Evolutionary conservation across 2,797 vertebrate genomes (phyloP), one percentile per base, ranked within the genome.

Genomic region (Tokudaia tokunoshimensis): DNA sequence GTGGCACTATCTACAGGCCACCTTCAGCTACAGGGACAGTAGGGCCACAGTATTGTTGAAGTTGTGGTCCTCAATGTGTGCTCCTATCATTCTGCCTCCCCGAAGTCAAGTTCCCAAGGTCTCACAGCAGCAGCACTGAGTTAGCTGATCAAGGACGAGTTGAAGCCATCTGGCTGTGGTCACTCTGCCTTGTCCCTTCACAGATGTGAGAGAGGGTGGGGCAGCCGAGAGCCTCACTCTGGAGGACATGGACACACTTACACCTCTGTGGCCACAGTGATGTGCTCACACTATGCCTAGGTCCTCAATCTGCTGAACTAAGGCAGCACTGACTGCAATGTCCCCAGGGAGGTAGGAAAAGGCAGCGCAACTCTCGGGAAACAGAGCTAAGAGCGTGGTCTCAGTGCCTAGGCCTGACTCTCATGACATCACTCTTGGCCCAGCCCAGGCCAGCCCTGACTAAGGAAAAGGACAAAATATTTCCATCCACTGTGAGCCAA

Each of bases 341-440:
- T 92, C 67, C 2, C 37, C 2, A 14, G 50, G 61, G 67, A 70
- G 78, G 11, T 6, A 72, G 80, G 24, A 61, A 61, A 72, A 57
- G 2, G 24, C 57, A 41, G 4, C 3, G 10, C 2, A 1, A 59
- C 65, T 80, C 84, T 67, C 47, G 84, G 59, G 84, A 95, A 89
- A 80, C 78, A 44, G 3, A 57, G 81, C 89, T 76, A 76, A 59
- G 61, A 80, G 31, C 14, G 6, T 26, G 31, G 79, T 8, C 84
- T 94, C 41, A 2, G 82, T 6, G 70, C 31, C 91, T 63, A 1
- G 3, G 29, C 89, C 37, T 37, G 29, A 78, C 55, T 94, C 92
- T 89, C n/a, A 17, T 59, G 93, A 91, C 67, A 34, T 82, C 91
- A 95, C 44, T 67, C 78, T 44, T 82, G 76, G 80, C 94, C 89